These are phyloP conservation scores for Eupithecia subumbrata DNA, from an alignment of 2,888 invertebrate species.

Conservation along the genomic window DNA sequence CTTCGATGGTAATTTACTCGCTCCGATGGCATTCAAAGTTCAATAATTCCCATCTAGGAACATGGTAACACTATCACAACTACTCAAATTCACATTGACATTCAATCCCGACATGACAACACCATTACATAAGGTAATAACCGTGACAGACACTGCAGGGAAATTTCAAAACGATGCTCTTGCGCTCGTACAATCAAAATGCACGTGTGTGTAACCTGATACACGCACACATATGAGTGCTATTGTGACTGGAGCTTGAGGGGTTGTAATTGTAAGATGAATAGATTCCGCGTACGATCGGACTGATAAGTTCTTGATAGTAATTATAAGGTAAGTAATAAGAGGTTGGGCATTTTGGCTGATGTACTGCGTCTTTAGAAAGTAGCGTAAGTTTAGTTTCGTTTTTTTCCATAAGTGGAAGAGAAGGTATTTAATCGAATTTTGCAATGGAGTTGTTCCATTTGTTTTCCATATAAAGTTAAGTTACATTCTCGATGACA, in stretches of 20 bases:
- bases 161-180: conserved; percentile 43
- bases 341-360: conserved; percentile 31
- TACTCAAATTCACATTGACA: conserved; percentile 43
- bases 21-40: conserved; percentile 33
- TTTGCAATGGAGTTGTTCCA: not conserved
- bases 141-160: conserved; percentile 45
- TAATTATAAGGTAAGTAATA: conserved; percentile 39
- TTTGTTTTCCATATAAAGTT: not conserved
- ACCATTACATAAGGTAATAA: conserved; percentile 47
- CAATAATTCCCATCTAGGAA: conserved; percentile 33
- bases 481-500: too few relatives aligned
- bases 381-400: not conserved
- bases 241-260: conserved; percentile 34
- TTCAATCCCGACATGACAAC: conserved; percentile 45
- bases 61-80: conserved; percentile 36
- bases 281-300: conserved; percentile 37
- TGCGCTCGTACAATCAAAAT: conserved; percentile 31
- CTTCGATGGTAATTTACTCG: conserved; percentile 30
- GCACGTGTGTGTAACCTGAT: conserved; percentile 47
- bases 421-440: not conserved
- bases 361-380: conserved; percentile 24
- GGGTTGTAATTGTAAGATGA: conserved; percentile 32
- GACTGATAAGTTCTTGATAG: conserved; percentile 37
- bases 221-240: conserved; percentile 37
- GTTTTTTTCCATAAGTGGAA: not conserved